phyloP scores from a whole-genome alignment of 2,888 invertebrate genomes.

The Ophion slaviceki region DNA sequence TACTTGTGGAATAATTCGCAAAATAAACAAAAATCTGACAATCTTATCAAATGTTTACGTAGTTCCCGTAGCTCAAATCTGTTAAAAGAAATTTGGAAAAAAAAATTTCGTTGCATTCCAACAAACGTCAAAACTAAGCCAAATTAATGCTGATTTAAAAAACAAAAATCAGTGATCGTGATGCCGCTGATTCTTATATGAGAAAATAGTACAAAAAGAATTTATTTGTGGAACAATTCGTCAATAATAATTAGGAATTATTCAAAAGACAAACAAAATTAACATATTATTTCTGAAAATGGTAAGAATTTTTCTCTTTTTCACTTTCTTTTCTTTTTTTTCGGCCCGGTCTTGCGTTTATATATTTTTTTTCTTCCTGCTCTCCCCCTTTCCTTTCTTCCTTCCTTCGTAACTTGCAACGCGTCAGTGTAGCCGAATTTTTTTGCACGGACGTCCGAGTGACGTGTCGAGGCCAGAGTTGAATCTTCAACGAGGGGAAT shows the following conservation, averaged over 20 bases:
- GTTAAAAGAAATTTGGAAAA: no score
- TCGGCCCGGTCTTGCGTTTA: not conserved
- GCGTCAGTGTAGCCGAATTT: not conserved
- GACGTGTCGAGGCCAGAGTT: constrained; percentile 9
- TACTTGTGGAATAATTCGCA: no score
- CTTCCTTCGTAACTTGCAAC: not conserved
- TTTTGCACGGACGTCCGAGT: constrained; percentile 18
- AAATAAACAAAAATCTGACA: no score
- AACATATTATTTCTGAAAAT: not conserved
- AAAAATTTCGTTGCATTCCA: no score
- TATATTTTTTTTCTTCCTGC: not conserved
- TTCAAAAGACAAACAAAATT: not conserved
- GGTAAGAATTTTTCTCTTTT: not conserved
- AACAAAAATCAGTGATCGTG: no score
- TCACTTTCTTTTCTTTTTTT: not conserved
- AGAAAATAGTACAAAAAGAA: not conserved
- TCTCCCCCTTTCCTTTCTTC: not conserved
- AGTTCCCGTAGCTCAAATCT: no score
- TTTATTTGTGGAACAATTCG: not conserved
- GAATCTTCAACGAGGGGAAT: constrained; percentile 30
- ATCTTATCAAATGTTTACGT: no score
- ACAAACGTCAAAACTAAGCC: no score
- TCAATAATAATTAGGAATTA: not conserved
- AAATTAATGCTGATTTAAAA: no score
- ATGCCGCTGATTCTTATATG: no score